phyloP scores from a whole-genome alignment of 1,140 invertebrate species.

The Lerema accius region DNA sequence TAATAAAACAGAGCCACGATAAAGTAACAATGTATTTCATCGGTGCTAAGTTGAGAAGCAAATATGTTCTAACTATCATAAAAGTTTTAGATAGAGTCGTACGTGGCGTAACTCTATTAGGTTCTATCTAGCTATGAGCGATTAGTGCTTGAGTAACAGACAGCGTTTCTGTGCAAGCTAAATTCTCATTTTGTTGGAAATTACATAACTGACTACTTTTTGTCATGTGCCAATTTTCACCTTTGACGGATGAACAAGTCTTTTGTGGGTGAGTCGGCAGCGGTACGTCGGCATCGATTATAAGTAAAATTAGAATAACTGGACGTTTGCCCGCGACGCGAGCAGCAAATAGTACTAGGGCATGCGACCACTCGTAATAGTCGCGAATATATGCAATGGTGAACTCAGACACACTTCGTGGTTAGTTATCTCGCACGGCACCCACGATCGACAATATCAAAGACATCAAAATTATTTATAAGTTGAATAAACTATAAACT shows the following conservation, averaged over 20 bases:
- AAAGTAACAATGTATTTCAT: too few relatives aligned
- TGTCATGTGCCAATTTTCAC: slow-evolving; percentile 44
- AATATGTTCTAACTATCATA: background rate
- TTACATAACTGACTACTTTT: slow-evolving; percentile 14
- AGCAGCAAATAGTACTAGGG: slow-evolving; percentile 80
- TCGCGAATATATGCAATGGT: slow-evolving; percentile 73
- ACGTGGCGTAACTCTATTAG: slow-evolving; percentile 6
- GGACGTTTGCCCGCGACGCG: slow-evolving; percentile 75
- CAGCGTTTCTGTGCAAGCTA: background rate
- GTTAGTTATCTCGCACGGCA: background rate
- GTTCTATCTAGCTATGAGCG: background rate
- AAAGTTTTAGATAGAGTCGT: slow-evolving; percentile 1
- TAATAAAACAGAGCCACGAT: too few relatives aligned
- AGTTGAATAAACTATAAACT: too few relatives aligned
- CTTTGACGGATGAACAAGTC: slow-evolving; percentile 64
- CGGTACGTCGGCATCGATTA: slow-evolving; percentile 78
- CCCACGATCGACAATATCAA: too few relatives aligned
- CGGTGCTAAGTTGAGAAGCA: too few relatives aligned
- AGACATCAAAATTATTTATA: too few relatives aligned
- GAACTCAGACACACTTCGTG: slow-evolving; percentile 61
- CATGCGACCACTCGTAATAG: slow-evolving; percentile 77
- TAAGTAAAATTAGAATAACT: slow-evolving; percentile 82
- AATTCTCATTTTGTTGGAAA: slow-evolving; percentile 13
- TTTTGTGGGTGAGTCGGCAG: slow-evolving; percentile 69
- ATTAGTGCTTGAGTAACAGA: slow-evolving; percentile 21